A percentile compares a stretch with the other conserved stretches of the same genome.
Evolutionary conservation across 2,113 vertebrate species (phyloP).

Genomic region (Urocolius indicus): DNA sequence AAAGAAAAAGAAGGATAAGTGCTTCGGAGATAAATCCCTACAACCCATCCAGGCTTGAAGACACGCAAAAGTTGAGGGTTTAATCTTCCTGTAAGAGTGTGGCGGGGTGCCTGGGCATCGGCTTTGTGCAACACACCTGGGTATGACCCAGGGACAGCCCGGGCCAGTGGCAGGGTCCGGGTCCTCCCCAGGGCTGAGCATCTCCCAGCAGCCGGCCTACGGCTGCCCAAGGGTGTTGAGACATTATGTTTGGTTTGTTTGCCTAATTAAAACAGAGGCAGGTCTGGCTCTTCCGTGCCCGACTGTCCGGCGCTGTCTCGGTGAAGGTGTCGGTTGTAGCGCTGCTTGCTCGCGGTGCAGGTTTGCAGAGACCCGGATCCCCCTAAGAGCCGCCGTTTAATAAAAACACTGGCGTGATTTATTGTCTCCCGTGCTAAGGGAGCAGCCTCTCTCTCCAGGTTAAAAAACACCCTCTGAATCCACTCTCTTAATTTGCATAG

Average conservation of each 20-base stretch:
- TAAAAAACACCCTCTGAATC: background rate
- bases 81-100: background rate
- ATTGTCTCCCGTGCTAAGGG: background rate
- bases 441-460: background rate
- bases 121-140: background rate
- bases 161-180: rapidly evolving
- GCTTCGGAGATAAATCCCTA: slow-evolving; percentile 12
- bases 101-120: background rate
- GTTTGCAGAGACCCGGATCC: background rate
- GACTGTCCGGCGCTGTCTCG: rapidly evolving
- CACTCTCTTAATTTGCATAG: slow-evolving; percentile 63
- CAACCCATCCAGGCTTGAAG: background rate
- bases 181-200: background rate
- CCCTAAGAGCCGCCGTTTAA: background rate
- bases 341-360: background rate
- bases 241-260: background rate
- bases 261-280: background rate
- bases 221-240: background rate
- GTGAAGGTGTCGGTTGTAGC: background rate
- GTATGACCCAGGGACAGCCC: rapidly evolving
- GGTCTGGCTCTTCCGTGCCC: background rate
- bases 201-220: rapidly evolving
- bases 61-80: background rate
- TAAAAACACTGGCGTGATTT: slow-evolving; percentile 60
- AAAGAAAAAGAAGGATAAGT: slow-evolving; percentile 41